phyloP scores from a whole-genome alignment of 2,888 invertebrate genomes.

The Busseola fusca region DNA sequence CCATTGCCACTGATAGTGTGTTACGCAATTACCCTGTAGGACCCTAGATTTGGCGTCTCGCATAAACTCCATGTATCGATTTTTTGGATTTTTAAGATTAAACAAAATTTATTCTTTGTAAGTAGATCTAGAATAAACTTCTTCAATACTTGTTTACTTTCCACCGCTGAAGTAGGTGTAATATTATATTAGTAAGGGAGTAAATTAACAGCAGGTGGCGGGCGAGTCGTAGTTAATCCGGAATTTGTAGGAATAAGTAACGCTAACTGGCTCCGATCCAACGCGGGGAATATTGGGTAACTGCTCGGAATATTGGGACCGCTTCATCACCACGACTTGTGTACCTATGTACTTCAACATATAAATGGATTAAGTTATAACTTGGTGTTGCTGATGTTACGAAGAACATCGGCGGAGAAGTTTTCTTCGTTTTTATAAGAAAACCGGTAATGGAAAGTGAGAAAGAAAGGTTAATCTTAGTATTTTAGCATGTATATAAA shows the following conservation, averaged over 20 bases:
- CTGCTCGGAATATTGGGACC: constrained; percentile 68
- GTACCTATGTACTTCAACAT: constrained; percentile 33
- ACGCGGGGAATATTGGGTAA: constrained; percentile 65
- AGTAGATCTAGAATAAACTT: neutral
- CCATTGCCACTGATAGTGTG: no score
- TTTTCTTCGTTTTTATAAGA: no score
- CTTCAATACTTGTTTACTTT: constrained; percentile 10
- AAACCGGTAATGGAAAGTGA: neutral
- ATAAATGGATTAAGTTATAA: constrained; percentile 38
- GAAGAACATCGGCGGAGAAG: neutral
- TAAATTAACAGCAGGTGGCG: constrained; percentile 60
- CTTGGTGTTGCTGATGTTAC: constrained; percentile 16
- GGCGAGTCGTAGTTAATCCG: constrained; percentile 60
- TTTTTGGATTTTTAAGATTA: neutral
- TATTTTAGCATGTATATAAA: neutral
- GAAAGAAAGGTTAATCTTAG: neutral
- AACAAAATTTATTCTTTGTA: neutral
- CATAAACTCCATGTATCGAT: neutral
- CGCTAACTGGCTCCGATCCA: constrained; percentile 71
- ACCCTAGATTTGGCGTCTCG: neutral
- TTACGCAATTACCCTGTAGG: no score
- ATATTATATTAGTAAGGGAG: constrained; percentile 44
- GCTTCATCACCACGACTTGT: constrained; percentile 62
- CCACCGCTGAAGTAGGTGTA: constrained; percentile 25
- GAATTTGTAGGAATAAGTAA: constrained; percentile 77